Evolutionary conservation across 1,140 invertebrate genomes (phyloP), one percentile per base, ranked within the genome.

Genomic region (Campoletis sonorensis): DNA sequence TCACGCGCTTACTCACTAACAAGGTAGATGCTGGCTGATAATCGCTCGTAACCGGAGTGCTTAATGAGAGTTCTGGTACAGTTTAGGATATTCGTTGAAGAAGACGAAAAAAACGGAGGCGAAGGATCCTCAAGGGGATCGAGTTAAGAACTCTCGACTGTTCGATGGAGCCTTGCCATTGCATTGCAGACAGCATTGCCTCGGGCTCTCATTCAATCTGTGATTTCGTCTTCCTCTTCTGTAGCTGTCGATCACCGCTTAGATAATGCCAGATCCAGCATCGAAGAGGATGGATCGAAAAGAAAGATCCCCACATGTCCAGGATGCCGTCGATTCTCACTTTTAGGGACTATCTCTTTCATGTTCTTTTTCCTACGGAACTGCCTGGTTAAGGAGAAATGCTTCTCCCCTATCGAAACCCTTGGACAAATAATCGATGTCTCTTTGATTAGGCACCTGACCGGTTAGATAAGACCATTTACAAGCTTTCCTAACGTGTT

Each of bases 1-100:
- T 81, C 80, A 81, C 61, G 61, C 80, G 61, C 80, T 81, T 77
- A 75, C 73, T 67, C 64, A 58, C 80, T 81, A 81, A 81, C 80
- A 76, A 81, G 80, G 80, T 76, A 81, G 80, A 81, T 81, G 40
- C 79, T 54, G 13, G 16, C 58, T 76, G 80, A 81, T 81, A 81
- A 78, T 78, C 76, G 30, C 67, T 67, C 76, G 58, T 78, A 67
- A 78, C 30, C 76, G 61, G 33, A 78, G 58, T 78, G 61, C 58
- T 78, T 78, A 78, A 78, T 78, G 76, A 78, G 76, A 78, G 61
- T 78, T 58, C 58, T 45, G 76, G 58, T 27, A 78, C 61, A 33
- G 76, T 78, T 64, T 70, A 33, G 30, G 30, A 64, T 10, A 45
- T 78, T 78, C 76, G 27, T 58, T 13, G 54, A 54, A 33, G 71